Conservation (phyloP, 2,888 invertebrate species). For the Protophormia terraenovae region DNA sequence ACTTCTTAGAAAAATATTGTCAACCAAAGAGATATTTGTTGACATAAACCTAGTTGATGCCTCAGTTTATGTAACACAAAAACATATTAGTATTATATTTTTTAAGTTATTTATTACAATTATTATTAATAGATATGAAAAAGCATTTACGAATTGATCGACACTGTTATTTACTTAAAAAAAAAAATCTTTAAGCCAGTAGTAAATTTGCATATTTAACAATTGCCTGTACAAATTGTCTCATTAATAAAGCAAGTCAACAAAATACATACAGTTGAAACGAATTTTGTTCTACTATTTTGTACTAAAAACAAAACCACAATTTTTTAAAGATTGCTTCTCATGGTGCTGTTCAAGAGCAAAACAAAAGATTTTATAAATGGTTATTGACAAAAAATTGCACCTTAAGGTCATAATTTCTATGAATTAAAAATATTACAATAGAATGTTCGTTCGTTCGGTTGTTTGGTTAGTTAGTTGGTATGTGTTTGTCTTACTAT, state of each 20-base stretch:
- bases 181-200: not conserved
- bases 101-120: too few relatives aligned
- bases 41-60: too few relatives aligned
- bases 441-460: not conserved
- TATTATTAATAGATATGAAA: not conserved
- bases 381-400: not conserved
- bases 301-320: not conserved
- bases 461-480: too few relatives aligned
- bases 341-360: not conserved
- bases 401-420: not conserved
- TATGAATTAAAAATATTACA: not conserved
- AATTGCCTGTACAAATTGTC: not conserved
- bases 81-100: too few relatives aligned
- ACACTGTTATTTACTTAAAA: not conserved
- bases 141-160: not conserved
- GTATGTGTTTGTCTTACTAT: not conserved
- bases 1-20: too few relatives aligned
- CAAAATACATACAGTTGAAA: not conserved
- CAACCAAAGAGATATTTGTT: too few relatives aligned
- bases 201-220: not conserved
- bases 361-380: constrained; percentile 12
- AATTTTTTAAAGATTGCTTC: not conserved
- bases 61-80: too few relatives aligned
- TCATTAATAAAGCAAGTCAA: not conserved
- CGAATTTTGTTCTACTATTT: not conserved